Conservation (phyloP, 2,797 vertebrate species). For the Intellagama lesueurii region DNA sequence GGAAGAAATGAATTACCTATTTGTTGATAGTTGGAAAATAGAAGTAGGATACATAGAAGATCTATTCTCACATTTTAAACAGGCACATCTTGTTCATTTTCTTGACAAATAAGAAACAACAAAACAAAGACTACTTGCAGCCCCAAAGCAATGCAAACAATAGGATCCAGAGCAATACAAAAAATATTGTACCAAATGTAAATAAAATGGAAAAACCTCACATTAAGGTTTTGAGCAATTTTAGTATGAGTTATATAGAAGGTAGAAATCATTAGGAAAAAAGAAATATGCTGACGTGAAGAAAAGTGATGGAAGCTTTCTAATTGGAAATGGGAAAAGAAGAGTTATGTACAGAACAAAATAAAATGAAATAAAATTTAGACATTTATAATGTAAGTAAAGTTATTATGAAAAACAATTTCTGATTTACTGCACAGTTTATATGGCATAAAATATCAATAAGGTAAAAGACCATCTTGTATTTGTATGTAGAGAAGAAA, state of each 20-base stretch:
- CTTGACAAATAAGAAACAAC: not conserved
- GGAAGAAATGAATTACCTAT: not conserved
- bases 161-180: not conserved
- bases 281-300: not conserved
- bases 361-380: not conserved
- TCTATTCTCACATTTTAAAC: not conserved
- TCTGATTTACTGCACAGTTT: not conserved
- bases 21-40: not conserved
- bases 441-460: not conserved
- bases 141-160: not conserved
- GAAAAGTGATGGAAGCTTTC: not conserved
- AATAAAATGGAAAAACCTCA: not conserved
- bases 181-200: fast-evolving
- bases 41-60: not conserved
- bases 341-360: not conserved
- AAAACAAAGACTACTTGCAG: not conserved
- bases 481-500: too few relatives aligned
- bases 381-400: not conserved
- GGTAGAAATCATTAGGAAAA: not conserved
- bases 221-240: not conserved
- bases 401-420: not conserved
- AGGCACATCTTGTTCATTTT: not conserved
- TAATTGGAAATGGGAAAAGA: not conserved
- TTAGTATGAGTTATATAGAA: not conserved
- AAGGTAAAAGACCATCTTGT: not conserved